Conservation (phyloP, 1,140 invertebrate species). For the Aphelinus atriplicis region DNA sequence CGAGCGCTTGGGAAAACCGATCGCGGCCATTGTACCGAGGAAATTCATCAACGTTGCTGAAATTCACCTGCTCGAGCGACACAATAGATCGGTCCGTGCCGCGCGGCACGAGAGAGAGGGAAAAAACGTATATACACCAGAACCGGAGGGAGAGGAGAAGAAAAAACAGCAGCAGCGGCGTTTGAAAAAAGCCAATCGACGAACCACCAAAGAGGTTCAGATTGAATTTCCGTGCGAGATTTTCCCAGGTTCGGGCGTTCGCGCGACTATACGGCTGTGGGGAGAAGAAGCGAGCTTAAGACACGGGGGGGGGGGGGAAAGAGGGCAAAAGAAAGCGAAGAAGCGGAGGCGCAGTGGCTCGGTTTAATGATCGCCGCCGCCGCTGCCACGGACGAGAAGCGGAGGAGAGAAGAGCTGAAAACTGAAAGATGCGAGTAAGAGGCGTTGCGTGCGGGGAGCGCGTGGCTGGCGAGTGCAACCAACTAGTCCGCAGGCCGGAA, state of each 20-base stretch:
- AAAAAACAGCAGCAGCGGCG: not conserved
- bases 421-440: not conserved
- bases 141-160: not conserved
- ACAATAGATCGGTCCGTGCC: not conserved
- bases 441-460: slow-evolving; percentile 1
- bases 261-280: not conserved
- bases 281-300: not conserved
- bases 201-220: not conserved
- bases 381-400: too few relatives aligned
- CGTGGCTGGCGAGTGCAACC: not conserved
- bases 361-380: slow-evolving; percentile 11
- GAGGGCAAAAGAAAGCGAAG: slow-evolving; percentile 3
- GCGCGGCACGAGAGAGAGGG: too few relatives aligned
- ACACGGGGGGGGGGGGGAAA: not conserved
- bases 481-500: not conserved
- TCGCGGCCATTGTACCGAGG: not conserved
- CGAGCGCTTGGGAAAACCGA: too few relatives aligned
- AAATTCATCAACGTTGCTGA: not conserved
- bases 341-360: slow-evolving; percentile 1
- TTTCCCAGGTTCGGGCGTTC: slow-evolving; percentile 7
- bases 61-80: not conserved
- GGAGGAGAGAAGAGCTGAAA: slow-evolving; percentile 6
- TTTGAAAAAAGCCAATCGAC: not conserved
- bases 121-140: too few relatives aligned
- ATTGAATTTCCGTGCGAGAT: slow-evolving; percentile 17